Evolutionary conservation across 2,797 vertebrate species (phyloP).

Genomic region (Nyctalus aviator): DNA sequence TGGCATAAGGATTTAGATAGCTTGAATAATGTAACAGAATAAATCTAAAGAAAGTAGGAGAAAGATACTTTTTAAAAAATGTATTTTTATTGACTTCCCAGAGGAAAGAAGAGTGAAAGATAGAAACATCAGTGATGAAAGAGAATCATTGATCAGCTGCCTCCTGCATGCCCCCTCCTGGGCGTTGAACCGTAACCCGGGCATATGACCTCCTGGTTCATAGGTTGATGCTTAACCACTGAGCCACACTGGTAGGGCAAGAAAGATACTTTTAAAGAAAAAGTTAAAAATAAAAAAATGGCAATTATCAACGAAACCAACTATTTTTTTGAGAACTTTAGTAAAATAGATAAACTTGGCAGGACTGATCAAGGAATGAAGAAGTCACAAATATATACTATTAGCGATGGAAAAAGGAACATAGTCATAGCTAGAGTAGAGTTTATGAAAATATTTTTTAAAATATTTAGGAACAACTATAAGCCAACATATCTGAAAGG

Average conservation of each 20-base stretch:
- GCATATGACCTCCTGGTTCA: no score
- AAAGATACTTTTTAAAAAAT: background rate
- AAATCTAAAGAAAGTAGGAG: slow-evolving; percentile 45
- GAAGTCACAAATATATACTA: background rate
- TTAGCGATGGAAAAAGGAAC: background rate
- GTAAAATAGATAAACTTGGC: background rate
- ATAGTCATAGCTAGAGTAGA: background rate
- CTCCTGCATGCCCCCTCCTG: no score
- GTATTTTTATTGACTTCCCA: no score
- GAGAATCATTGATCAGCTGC: no score
- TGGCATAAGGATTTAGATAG: slow-evolving; percentile 34
- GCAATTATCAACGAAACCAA: slow-evolving; percentile 21
- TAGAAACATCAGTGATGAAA: no score
- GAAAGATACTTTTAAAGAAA: slow-evolving; percentile 35
- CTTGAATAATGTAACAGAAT: slow-evolving; percentile 46
- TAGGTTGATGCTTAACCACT: no score
- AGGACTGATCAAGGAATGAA: background rate
- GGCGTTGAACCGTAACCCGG: no score
- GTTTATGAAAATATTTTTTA: background rate
- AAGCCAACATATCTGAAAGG: slow-evolving; percentile 15
- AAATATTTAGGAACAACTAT: background rate
- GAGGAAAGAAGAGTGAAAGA: no score
- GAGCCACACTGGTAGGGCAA: background rate
- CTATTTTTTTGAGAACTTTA: slow-evolving; percentile 27
- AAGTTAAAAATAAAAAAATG: background rate